phyloP scores from a whole-genome alignment of 2,888 invertebrate genomes.

The Barypeithes pellucidus region DNA sequence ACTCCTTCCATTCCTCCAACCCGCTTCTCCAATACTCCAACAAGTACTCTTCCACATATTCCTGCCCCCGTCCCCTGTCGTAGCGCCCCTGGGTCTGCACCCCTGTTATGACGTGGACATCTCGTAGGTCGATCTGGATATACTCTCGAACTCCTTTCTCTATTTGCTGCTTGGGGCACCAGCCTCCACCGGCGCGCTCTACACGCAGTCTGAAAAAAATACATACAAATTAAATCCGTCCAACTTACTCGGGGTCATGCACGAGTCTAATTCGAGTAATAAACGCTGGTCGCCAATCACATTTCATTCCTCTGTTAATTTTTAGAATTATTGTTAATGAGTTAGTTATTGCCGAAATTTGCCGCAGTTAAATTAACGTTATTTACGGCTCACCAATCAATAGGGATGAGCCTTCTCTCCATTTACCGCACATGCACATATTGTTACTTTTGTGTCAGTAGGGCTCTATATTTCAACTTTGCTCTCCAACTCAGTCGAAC shows the following conservation, averaged over 20 bases:
- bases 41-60: constrained; percentile 82
- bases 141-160: constrained; percentile 79
- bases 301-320: too few species aligned
- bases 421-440: too few species aligned
- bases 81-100: constrained; percentile 86
- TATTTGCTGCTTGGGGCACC: constrained; percentile 83
- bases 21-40: constrained; percentile 80
- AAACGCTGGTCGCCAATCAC: too few species aligned
- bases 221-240: too few species aligned
- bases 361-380: too few species aligned
- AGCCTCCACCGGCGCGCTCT: constrained; percentile 82
- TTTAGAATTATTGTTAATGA: too few species aligned
- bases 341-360: too few species aligned
- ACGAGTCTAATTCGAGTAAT: too few species aligned
- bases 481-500: neutral
- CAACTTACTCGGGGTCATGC: too few species aligned
- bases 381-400: too few species aligned
- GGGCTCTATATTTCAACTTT: neutral
- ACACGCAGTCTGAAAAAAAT: constrained; percentile 75
- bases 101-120: constrained; percentile 78
- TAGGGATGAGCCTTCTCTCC: too few species aligned
- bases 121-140: constrained; percentile 77
- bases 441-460: too few species aligned
- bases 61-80: constrained; percentile 82
- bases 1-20: constrained; percentile 76